Conservation (phyloP, 2,113 vertebrate genomes). For the Mirza zaza region DNA sequence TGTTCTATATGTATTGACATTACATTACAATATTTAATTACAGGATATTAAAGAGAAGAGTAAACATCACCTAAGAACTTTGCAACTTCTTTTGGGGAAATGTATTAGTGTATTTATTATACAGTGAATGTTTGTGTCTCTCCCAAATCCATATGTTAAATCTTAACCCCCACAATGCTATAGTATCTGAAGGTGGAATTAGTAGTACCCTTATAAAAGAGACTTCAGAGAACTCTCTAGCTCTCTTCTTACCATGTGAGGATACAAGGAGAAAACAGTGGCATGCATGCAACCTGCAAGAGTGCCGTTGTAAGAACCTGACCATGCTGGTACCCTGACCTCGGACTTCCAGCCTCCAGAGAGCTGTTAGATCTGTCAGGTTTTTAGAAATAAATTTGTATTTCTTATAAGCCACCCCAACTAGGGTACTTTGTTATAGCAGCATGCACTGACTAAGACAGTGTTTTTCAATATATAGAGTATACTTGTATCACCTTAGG, state of each 20-base stretch:
- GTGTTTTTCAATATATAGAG: not conserved
- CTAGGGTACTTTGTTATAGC: not conserved
- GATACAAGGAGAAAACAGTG: not conserved
- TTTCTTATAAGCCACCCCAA: not conserved
- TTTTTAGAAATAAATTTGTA: not conserved
- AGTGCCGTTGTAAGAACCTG: too few relatives aligned
- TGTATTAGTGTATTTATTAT: not conserved
- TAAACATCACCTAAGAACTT: not conserved
- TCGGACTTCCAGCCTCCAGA: not conserved
- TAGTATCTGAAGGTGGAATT: not conserved
- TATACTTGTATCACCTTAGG: not conserved
- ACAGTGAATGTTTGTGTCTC: not conserved
- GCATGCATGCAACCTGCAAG: not conserved
- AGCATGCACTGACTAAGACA: not conserved
- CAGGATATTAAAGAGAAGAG: not conserved
- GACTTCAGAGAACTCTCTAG: not conserved
- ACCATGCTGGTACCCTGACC: not conserved
- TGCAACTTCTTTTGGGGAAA: not conserved
- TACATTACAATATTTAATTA: not conserved
- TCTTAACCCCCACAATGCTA: not conserved
- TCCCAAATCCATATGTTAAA: not conserved
- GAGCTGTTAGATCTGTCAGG: not conserved
- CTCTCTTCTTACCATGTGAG: not conserved
- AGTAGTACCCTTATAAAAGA: not conserved
- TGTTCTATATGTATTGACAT: not conserved